Conservation (phyloP, 2,113 vertebrate species). For the Varanus salvator region DNA sequence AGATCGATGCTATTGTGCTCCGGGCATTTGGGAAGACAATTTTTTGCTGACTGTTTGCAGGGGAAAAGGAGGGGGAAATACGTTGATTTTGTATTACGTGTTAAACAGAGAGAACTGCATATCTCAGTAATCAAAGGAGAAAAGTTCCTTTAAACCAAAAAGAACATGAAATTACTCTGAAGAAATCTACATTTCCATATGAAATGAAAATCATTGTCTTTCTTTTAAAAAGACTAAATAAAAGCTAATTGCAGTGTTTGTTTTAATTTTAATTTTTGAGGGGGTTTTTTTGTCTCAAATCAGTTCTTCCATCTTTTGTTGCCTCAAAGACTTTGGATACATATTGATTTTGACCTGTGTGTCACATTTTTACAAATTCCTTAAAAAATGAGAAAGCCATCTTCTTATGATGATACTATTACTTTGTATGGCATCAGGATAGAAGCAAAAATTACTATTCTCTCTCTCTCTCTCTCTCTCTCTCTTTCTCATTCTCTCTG, state of each 20-base stretch:
- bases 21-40: conserved; percentile 69
- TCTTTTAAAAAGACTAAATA: conserved; percentile 71
- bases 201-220: conserved; percentile 74
- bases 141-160: conserved; percentile 74
- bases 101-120: conserved; percentile 70
- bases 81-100: conserved; percentile 68
- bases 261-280: conserved; percentile 60
- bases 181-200: conserved; percentile 70
- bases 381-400: conserved; percentile 68
- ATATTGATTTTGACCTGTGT: conserved; percentile 66
- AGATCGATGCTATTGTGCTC: conserved; percentile 77
- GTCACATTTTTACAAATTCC: conserved; percentile 59
- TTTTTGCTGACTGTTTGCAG: conserved; percentile 78
- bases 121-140: conserved; percentile 72
- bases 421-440: conserved; percentile 69
- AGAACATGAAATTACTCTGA: conserved; percentile 70
- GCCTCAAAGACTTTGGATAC: conserved; percentile 64
- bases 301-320: conserved; percentile 66
- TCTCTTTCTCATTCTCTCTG: conserved; percentile 35
- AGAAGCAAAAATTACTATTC: conserved; percentile 64
- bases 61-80: conserved; percentile 62
- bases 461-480: too few relatives aligned
- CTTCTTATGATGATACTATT: conserved; percentile 65
- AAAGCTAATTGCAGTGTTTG: conserved; percentile 70
- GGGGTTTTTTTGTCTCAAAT: conserved; percentile 60